Percentiles rank a stretch among this genome's conserved stretches.
Conservation (phyloP, 2,113 vertebrate species). For the Salvelinus alpinus region DNA sequence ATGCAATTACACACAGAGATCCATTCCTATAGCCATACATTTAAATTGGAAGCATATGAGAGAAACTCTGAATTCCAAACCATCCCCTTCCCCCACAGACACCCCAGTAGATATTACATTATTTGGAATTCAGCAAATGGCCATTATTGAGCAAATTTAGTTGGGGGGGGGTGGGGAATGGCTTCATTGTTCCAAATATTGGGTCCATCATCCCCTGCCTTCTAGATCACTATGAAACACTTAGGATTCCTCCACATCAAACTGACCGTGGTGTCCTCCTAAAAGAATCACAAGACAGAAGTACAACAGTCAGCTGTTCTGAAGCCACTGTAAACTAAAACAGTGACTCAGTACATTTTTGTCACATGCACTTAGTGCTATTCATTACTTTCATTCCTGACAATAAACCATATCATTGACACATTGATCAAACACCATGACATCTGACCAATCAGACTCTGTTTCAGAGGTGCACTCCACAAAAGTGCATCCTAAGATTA, state of each 20-base stretch:
- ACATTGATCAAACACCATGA: not conserved
- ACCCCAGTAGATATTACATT: too few species aligned
- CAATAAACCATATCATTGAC: not conserved
- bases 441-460: not conserved
- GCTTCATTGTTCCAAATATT: too few species aligned
- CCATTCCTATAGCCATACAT: not conserved
- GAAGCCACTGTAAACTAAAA: not conserved
- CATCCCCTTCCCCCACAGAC: too few species aligned
- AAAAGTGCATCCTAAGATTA: too few species aligned
- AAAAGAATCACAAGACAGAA: slow-evolving; percentile 2
- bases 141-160: not conserved
- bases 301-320: not conserved
- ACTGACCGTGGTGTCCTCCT: not conserved
- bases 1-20: not conserved
- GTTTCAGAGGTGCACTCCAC: not conserved
- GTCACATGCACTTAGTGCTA: not conserved
- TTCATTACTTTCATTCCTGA: not conserved
- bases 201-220: not conserved
- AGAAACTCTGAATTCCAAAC: not conserved
- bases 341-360: not conserved
- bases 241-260: not conserved
- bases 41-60: not conserved
- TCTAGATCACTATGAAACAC: not conserved
- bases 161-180: too few species aligned
- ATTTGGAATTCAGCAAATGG: not conserved